phyloP scores from a whole-genome alignment of 1,140 invertebrate genomes.

The Contarinia nasturtii region DNA sequence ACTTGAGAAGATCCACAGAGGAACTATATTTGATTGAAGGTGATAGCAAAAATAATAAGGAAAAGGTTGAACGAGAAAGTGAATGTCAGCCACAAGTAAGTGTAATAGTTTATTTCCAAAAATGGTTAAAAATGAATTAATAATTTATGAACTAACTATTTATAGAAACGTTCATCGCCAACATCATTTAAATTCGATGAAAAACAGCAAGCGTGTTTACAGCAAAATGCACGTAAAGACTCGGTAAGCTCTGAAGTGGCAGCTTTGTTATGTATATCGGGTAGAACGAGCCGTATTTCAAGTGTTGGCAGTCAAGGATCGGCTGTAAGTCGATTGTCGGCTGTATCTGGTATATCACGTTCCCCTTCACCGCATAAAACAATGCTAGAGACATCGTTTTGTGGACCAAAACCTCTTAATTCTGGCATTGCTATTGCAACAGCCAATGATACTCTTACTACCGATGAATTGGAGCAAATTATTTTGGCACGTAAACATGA shows the following conservation, averaged over 20 bases:
- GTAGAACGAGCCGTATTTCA: conserved; percentile 59
- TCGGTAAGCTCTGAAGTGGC: conserved; percentile 39
- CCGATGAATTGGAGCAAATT: conserved; percentile 41
- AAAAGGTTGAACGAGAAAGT: conserved; percentile 14
- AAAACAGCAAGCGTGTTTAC: conserved; percentile 27
- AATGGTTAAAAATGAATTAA: too few species aligned
- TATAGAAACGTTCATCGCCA: conserved; percentile 23
- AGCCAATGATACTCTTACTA: conserved; percentile 13
- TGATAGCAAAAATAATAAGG: conserved; percentile 29
- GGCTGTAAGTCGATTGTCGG: conserved; percentile 44
- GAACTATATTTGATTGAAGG: conserved; percentile 62
- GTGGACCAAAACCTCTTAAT: conserved; percentile 55
- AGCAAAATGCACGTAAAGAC: conserved; percentile 51
- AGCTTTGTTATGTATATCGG: conserved; percentile 59
- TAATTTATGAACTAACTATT: neutral
- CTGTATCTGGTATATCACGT: conserved; percentile 42
- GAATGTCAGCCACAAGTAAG: neutral
- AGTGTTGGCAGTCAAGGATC: conserved; percentile 50
- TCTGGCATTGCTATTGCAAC: conserved; percentile 11
- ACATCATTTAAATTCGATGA: conserved; percentile 32
- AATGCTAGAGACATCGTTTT: conserved; percentile 74
- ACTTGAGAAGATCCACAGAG: conserved; percentile 66
- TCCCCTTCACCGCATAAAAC: conserved; percentile 77
- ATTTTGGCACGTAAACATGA: conserved; percentile 35
- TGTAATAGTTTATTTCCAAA: too few species aligned